These are phyloP conservation scores for Brachycybe producta DNA, from an alignment of 2,888 invertebrate species.

Conservation along the genomic window DNA sequence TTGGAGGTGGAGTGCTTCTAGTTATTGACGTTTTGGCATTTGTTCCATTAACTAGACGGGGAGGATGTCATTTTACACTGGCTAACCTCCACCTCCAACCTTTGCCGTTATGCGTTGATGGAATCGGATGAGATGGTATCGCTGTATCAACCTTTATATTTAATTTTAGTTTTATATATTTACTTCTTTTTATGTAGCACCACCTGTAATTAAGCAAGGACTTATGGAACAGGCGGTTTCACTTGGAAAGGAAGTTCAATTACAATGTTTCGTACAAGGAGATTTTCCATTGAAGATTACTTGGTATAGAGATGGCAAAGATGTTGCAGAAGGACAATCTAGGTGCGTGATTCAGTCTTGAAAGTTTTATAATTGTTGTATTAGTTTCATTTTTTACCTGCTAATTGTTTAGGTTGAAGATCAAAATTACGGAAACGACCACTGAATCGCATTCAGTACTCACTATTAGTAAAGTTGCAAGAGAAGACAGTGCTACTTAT, in stretches of 20 bases:
- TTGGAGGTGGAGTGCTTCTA: too few species aligned
- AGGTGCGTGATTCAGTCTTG: too few species aligned
- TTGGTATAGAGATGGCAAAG: neutral
- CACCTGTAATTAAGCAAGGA: too few species aligned
- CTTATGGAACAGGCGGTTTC: neutral
- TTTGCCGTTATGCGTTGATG: too few species aligned
- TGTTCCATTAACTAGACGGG: too few species aligned
- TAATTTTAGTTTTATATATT: neutral
- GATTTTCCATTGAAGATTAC: neutral
- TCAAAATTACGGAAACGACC: neutral
- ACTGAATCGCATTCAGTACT: neutral
- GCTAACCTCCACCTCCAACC: too few species aligned
- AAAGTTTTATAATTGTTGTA: neutral
- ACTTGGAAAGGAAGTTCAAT: neutral
- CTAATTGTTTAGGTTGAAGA: neutral
- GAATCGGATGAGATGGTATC: too few species aligned
- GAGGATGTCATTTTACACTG: too few species aligned
- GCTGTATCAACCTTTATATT: too few species aligned
- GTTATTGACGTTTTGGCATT: too few species aligned
- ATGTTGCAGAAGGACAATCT: too few species aligned
- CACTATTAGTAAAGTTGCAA: constrained; percentile 9
- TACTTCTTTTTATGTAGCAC: neutral
- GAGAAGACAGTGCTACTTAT: constrained; percentile 20
- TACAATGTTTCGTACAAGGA: neutral
- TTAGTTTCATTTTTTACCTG: neutral